phyloP scores from a whole-genome alignment of 2,113 vertebrate species.

The Vicugna pacos region DNA sequence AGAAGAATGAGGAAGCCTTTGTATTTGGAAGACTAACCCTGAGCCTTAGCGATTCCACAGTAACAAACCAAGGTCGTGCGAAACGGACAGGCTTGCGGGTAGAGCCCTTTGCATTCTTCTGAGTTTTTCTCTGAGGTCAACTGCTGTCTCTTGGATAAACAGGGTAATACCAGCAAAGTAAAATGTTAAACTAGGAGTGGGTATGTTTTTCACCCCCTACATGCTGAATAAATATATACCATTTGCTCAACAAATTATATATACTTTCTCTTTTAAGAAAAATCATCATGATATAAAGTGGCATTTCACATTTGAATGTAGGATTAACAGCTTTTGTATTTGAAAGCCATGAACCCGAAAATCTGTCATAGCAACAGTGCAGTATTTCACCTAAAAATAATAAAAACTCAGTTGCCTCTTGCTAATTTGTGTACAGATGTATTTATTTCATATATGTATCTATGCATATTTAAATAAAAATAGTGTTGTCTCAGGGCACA shows the following conservation, averaged over 20 bases:
- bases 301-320: neutral
- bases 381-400: neutral
- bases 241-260: neutral
- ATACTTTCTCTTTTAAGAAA: conserved; percentile 10
- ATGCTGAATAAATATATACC: neutral
- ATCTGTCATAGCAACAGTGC: neutral
- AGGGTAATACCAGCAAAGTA: neutral
- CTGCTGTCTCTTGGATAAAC: neutral
- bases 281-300: neutral
- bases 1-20: neutral
- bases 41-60: neutral
- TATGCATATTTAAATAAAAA: conserved; percentile 77
- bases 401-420: neutral
- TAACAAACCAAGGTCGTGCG: neutral
- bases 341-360: neutral
- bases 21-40: neutral
- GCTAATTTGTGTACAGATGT: neutral
- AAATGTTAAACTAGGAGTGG: neutral
- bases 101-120: neutral
- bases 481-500: conserved; percentile 76
- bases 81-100: neutral
- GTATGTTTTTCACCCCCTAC: neutral
- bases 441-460: conserved; percentile 67
- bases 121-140: neutral
- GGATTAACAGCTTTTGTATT: neutral